A percentile compares a stretch with the other conserved stretches of the same genome.
Evolutionary conservation across 2,797 vertebrate genomes (phyloP).

Genomic region (Enoplosus armatus): DNA sequence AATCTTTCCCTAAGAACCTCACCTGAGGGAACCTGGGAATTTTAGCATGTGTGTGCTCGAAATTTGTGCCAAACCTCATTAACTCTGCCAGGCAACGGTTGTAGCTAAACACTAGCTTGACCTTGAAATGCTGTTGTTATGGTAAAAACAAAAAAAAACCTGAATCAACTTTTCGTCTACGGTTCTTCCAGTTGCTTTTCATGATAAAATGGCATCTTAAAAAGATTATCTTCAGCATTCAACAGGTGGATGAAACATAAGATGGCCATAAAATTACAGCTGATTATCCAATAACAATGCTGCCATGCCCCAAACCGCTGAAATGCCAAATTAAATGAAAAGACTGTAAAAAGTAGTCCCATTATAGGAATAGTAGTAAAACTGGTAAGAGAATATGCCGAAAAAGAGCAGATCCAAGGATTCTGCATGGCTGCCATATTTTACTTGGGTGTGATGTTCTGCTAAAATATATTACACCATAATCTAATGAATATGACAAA

Average conservation of each 20-base stretch:
- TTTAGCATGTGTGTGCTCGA: constrained; percentile 5
- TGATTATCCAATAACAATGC: neutral
- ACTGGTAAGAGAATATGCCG: neutral
- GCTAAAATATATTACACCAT: neutral
- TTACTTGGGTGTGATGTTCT: neutral
- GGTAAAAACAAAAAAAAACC: neutral
- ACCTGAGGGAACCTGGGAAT: neutral
- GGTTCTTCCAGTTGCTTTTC: neutral
- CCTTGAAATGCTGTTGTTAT: neutral
- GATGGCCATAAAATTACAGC: neutral
- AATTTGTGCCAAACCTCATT: constrained; percentile 20
- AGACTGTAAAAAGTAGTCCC: no score
- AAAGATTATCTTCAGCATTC: neutral
- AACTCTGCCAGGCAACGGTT: neutral
- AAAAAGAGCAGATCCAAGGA: neutral
- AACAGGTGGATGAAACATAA: constrained; percentile 6
- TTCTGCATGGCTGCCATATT: neutral
- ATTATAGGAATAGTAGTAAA: no score
- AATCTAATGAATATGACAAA: neutral
- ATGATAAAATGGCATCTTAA: neutral
- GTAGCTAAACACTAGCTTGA: neutral
- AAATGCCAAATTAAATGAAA: neutral
- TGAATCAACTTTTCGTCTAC: neutral
- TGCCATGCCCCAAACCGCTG: neutral
- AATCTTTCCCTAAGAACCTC: neutral